A percentile compares a stretch with the other conserved stretches of the same genome.
phyloP scores from a whole-genome alignment of 2,113 vertebrate species.

The Fregata magnificens region DNA sequence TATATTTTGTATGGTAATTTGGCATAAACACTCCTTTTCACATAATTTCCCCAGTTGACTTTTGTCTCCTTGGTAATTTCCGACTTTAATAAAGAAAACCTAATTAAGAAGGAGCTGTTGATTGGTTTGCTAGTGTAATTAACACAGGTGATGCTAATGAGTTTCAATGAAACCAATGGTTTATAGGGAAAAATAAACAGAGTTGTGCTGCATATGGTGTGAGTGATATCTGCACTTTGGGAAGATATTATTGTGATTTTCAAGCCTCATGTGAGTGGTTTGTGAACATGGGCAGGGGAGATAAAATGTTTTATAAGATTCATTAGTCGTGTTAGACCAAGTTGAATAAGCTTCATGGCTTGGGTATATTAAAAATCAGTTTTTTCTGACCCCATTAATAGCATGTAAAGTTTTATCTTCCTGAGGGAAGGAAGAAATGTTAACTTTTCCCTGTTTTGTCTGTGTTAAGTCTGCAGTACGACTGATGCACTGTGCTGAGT shows the following conservation, averaged over 20 bases:
- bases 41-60: slow-evolving; percentile 88
- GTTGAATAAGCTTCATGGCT: slow-evolving; percentile 73
- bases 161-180: slow-evolving; percentile 93
- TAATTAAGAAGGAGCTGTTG: slow-evolving; percentile 97
- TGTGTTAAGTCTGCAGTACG: background rate
- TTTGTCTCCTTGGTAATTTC: slow-evolving; percentile 92
- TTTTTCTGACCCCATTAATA: slow-evolving; percentile 53
- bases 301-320: slow-evolving; percentile 90
- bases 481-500: background rate
- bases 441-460: background rate
- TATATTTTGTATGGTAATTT: slow-evolving; percentile 79
- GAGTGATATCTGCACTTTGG: slow-evolving; percentile 77
- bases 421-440: background rate
- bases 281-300: slow-evolving; percentile 79
- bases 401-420: slow-evolving; percentile 42
- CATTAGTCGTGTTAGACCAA: slow-evolving; percentile 88
- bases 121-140: slow-evolving; percentile 99
- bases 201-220: slow-evolving; percentile 72
- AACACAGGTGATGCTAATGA: slow-evolving; percentile 99
- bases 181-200: slow-evolving; percentile 83
- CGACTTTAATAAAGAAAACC: slow-evolving; percentile 96
- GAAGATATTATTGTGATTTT: slow-evolving; percentile 87
- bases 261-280: slow-evolving; percentile 84
- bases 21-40: slow-evolving; percentile 83
- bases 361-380: slow-evolving; percentile 65